Conservation (phyloP, 1,140 invertebrate species). For the Drosophila takahashii region DNA sequence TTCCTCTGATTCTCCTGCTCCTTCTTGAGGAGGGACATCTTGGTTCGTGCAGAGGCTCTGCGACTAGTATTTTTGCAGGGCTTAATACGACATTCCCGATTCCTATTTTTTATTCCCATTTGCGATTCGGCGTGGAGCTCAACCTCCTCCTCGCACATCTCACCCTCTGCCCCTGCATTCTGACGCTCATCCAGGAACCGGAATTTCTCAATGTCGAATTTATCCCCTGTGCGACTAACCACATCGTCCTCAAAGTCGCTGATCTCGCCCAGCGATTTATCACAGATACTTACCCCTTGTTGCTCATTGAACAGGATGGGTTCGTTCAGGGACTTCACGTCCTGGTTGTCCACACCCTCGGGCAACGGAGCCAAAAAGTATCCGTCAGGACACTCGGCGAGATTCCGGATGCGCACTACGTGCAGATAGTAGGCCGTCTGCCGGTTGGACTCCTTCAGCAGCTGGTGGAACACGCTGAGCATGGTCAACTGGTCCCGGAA, state of each 20-base stretch:
- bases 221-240: background rate
- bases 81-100: background rate
- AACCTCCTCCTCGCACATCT: conserved; percentile 2
- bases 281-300: conserved; percentile 12
- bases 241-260: conserved; percentile 68
- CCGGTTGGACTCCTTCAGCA: conserved; percentile 70
- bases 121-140: background rate
- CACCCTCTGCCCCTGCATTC: background rate
- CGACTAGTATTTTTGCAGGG: background rate
- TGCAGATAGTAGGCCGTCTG: conserved; percentile 60
- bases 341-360: conserved; percentile 5
- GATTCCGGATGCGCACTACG: conserved; percentile 50
- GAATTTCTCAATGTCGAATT: conserved; percentile 22
- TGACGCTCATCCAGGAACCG: conserved; percentile 2
- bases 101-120: background rate
- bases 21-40: background rate
- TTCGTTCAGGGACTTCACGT: conserved; percentile 58
- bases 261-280: conserved; percentile 23
- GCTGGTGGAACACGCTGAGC: conserved; percentile 67
- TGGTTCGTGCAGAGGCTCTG: no score
- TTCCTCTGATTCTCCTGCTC: background rate
- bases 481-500: conserved; percentile 56
- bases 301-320: conserved; percentile 53
- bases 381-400: conserved; percentile 51
- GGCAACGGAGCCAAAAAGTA: conserved; percentile 25